A percentile compares a stretch with the other conserved stretches of the same genome.
These are phyloP conservation scores for Stomorhina lunata DNA, from an alignment of 2,888 invertebrate species.

Conservation along the genomic window DNA sequence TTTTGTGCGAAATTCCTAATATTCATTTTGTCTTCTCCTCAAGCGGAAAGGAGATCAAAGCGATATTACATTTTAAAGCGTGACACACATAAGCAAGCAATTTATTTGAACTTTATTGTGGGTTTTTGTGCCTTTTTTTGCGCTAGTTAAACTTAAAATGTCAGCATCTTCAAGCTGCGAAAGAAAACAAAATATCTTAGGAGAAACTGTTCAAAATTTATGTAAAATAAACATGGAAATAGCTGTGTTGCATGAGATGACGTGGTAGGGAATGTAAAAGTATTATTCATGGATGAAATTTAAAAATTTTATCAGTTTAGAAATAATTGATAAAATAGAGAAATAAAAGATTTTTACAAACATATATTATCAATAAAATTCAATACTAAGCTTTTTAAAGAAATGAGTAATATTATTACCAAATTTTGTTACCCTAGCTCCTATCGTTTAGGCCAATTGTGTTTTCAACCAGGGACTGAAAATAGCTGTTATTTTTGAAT, in stretches of 20 bases:
- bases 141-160: background rate
- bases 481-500: too few species aligned
- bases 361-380: too few species aligned
- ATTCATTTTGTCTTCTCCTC: constrained; percentile 13
- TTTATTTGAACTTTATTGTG: constrained; percentile 23
- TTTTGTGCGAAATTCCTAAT: background rate
- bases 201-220: background rate
- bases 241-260: background rate
- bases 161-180: constrained; percentile 16
- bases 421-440: too few species aligned
- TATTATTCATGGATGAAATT: too few species aligned
- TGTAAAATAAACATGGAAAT: background rate
- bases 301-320: too few species aligned
- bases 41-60: background rate
- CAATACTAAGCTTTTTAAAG: too few species aligned
- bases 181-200: background rate
- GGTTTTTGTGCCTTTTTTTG: background rate
- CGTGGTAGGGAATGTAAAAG: too few species aligned
- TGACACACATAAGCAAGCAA: constrained; percentile 29
- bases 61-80: constrained; percentile 18
- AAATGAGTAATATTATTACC: too few species aligned
- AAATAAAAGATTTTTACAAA: too few species aligned
- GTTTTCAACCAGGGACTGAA: too few species aligned
- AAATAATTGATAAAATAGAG: too few species aligned
- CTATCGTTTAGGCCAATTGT: too few species aligned